phyloP scores from a whole-genome alignment of 1,140 invertebrate species.

The Babylonia areolata region DNA sequence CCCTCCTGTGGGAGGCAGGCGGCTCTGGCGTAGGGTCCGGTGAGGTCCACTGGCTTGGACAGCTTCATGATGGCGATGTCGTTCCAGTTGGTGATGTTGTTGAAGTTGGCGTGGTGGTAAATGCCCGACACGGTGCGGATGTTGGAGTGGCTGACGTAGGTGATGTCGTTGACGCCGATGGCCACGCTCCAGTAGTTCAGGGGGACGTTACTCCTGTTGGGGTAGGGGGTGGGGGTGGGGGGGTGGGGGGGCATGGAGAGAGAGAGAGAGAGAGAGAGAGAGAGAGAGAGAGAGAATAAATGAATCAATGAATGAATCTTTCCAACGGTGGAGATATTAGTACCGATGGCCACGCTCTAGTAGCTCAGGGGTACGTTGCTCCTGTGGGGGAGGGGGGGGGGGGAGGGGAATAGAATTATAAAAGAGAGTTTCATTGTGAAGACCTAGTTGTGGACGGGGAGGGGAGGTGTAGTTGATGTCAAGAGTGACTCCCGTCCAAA shows the following conservation, averaged over 20 bases:
- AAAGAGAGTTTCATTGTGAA: too few relatives aligned
- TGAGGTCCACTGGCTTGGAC: conserved; percentile 49
- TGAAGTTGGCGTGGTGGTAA: conserved; percentile 42
- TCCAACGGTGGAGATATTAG: too few relatives aligned
- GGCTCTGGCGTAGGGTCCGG: conserved; percentile 36
- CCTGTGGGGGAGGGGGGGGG: too few relatives aligned
- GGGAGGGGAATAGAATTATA: too few relatives aligned
- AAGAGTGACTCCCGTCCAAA: too few relatives aligned
- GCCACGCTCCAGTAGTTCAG: conserved; percentile 27
- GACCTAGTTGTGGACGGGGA: too few relatives aligned
- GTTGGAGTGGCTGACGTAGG: conserved; percentile 6
- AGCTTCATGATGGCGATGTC: conserved; percentile 65
- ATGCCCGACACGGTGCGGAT: conserved; percentile 19
- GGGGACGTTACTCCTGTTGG: background rate
- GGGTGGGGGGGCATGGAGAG: background rate
- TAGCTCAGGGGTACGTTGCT: too few relatives aligned
- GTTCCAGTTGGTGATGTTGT: conserved; percentile 42
- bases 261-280: background rate
- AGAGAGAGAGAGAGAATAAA: background rate
- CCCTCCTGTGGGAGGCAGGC: conserved; percentile 53
- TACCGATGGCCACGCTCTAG: too few relatives aligned
- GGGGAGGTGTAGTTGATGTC: too few relatives aligned
- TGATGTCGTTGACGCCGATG: conserved; percentile 34
- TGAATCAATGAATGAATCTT: background rate
- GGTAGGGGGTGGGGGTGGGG: background rate